phyloP scores from a whole-genome alignment of 2,888 invertebrate genomes.

The Magallana nippona region DNA sequence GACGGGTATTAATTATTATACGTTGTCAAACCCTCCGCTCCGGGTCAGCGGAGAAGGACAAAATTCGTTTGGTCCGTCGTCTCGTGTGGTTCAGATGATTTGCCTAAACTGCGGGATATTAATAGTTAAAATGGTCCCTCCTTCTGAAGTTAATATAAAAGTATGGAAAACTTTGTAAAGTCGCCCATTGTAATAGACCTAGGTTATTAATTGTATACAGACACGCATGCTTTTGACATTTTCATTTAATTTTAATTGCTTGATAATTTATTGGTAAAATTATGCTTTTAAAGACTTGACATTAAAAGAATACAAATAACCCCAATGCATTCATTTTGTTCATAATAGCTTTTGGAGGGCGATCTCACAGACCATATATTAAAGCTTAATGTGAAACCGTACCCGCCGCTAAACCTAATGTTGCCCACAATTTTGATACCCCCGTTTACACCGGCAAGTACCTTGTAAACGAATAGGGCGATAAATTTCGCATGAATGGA shows the following conservation, averaged over 20 bases:
- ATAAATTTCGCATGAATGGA: constrained; percentile 32
- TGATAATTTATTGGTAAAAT: constrained; percentile 43
- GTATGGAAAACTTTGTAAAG: constrained; percentile 13
- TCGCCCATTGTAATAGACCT: constrained; percentile 19
- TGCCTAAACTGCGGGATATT: constrained; percentile 24
- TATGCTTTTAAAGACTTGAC: constrained; percentile 31
- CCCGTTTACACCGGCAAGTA: constrained; percentile 13
- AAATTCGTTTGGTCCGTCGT: constrained; percentile 2
- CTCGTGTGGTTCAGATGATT: constrained; percentile 23
- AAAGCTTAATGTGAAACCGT: constrained; percentile 24
- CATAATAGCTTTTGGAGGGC: constrained; percentile 23
- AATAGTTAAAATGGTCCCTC: constrained; percentile 20
- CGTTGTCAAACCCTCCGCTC: constrained; percentile 24
- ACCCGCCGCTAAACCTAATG: not conserved
- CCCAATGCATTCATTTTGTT: constrained; percentile 26
- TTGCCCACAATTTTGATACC: constrained; percentile 19
- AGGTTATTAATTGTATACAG: constrained; percentile 39
- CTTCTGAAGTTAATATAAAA: constrained; percentile 25
- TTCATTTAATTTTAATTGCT: constrained; percentile 43
- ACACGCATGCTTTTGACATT: constrained; percentile 41
- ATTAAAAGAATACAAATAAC: constrained; percentile 35
- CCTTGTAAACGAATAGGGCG: constrained; percentile 14
- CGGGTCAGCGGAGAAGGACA: constrained; percentile 19
- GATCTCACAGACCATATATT: constrained; percentile 29
- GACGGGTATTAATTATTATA: constrained; percentile 31